Base-by-base conservation (phyloP, 2,888 invertebrate species). In the Plagodis pulveraria region DNA sequence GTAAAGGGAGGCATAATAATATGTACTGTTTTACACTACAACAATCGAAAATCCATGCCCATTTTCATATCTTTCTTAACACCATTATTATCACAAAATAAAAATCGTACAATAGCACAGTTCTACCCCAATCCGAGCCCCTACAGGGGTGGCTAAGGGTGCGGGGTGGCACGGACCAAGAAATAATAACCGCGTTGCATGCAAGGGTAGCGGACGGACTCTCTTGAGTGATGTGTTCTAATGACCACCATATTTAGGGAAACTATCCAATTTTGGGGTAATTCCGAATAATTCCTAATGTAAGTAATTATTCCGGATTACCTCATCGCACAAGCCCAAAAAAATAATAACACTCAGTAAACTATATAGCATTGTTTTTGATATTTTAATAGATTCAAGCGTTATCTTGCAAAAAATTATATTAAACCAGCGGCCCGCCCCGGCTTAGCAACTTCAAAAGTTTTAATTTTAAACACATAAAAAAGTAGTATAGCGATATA, bases 121-220 rank as follows among this genome's bases (percentile, higher is more conserved):
- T 57, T 57, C 57, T 51, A 33, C 56, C 56, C 50, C 46, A 22
- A 8, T 33, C 36, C 22, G n/a, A 10, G 6, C 43, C 33, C 40
- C 12, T 36, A 34, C 36, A 10, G 57, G 69, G 72, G 76, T 66
- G 72, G 69, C 70, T 76, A 74, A 77, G 43, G 54, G 54, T 38
- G 43, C 46, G 8, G 36, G 58, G 53, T 41, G 54, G 58, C 40
- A n/a, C 38, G 72, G 80, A 83, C 86, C 86, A 90, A 89, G 91
- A 87, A 91, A 90, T 91, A 91, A 91, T 90, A 90, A 89, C 88
- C 75, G 73, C 75, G 76, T 78, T 81, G 81, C 88, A 88, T 90
- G 90, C 90, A 80, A 84, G 65, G 81, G 80, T 74, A 72, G 74
- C 72, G 40, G 40, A 76, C 78, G 83, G 84, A 83, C 81, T 80